A percentile compares a stretch with the other conserved stretches of the same genome.
Evolutionary conservation across 1,140 invertebrate genomes (phyloP).

Genomic region (Gonatopus flavifemur): DNA sequence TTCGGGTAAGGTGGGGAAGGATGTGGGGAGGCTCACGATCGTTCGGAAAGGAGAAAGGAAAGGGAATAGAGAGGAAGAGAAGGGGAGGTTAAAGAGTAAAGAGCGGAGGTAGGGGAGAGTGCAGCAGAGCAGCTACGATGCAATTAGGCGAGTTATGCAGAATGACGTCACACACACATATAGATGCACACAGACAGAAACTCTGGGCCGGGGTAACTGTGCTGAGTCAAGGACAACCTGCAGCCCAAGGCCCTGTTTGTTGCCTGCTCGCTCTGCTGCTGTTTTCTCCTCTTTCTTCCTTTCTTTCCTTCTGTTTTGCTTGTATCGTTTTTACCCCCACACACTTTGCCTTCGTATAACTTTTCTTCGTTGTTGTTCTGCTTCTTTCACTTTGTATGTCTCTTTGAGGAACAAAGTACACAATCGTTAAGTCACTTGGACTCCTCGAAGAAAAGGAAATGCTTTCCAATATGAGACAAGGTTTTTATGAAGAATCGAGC

Average conservation of each 20-base stretch:
- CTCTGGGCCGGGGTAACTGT: constrained; percentile 56
- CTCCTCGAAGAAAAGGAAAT: too few relatives aligned
- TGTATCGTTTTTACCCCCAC: background rate
- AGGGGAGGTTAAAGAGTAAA: background rate
- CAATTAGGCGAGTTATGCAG: constrained; percentile 60
- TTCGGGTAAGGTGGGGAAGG: too few relatives aligned
- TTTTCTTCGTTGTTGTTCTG: too few relatives aligned
- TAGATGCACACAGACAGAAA: too few relatives aligned
- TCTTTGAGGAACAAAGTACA: constrained; percentile 24
- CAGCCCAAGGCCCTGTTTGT: constrained; percentile 49
- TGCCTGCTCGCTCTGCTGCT: background rate
- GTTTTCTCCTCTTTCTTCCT: background rate
- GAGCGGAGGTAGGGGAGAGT: constrained; percentile 14
- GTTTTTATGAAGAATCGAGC: too few relatives aligned
- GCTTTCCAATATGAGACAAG: too few relatives aligned
- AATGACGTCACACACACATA: constrained; percentile 59
- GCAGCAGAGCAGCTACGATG: constrained; percentile 42
- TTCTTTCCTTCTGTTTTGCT: background rate
- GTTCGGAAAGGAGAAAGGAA: background rate
- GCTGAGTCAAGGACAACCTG: constrained; percentile 58
- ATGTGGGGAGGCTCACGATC: constrained; percentile 3
- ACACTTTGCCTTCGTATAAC: background rate
- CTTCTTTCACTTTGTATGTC: too few relatives aligned
- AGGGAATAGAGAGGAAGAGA: background rate
- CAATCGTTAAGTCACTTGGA: constrained; percentile 20